These are phyloP conservation scores for Microplitis manilae DNA, from an alignment of 2,888 invertebrate genomes.

Conservation along the genomic window DNA sequence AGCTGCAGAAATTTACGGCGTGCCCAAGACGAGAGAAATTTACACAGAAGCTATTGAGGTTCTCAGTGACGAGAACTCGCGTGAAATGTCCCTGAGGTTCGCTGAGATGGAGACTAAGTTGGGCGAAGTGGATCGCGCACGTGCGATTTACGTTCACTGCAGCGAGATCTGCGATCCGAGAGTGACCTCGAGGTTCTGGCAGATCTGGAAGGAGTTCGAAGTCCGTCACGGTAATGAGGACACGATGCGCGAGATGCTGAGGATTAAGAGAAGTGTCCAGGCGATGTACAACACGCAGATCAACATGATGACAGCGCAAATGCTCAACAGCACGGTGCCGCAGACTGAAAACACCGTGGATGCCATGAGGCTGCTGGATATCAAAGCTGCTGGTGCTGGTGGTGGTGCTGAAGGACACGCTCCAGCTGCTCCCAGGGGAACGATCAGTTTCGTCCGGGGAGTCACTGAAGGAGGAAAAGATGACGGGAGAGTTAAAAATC, in stretches of 20 bases:
- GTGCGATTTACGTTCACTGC: conserved; percentile 97
- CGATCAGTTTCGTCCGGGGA: conserved; percentile 90
- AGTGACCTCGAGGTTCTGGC: conserved; percentile 96
- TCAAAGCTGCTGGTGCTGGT: conserved; percentile 77
- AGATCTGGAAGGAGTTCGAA: conserved; percentile 99
- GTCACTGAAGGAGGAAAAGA: conserved; percentile 85
- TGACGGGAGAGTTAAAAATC: conserved; percentile 81
- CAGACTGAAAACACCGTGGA: conserved; percentile 82
- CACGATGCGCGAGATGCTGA: conserved; percentile 98
- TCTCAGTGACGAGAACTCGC: conserved; percentile 89
- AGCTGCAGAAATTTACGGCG: conserved; percentile 97
- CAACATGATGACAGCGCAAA: conserved; percentile 99
- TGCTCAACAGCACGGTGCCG: conserved; percentile 86
- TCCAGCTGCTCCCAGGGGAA: conserved; percentile 68
- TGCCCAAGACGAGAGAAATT: conserved; percentile 96
- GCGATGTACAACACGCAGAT: conserved; percentile 98
- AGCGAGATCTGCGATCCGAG: conserved; percentile 99
- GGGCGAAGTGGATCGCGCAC: conserved; percentile 97
- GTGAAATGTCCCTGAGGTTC: conserved; percentile 97
- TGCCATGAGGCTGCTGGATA: conserved; percentile 91
- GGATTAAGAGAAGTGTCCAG: conserved; percentile 97
- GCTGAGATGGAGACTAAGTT: conserved; percentile 98
- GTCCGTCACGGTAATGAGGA: conserved; percentile 99
- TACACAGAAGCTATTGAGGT: conserved; percentile 98
- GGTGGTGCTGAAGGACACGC: conserved; percentile 53